Conservation (phyloP, 2,113 vertebrate genomes). For the Chinchilla lanigera region DNA sequence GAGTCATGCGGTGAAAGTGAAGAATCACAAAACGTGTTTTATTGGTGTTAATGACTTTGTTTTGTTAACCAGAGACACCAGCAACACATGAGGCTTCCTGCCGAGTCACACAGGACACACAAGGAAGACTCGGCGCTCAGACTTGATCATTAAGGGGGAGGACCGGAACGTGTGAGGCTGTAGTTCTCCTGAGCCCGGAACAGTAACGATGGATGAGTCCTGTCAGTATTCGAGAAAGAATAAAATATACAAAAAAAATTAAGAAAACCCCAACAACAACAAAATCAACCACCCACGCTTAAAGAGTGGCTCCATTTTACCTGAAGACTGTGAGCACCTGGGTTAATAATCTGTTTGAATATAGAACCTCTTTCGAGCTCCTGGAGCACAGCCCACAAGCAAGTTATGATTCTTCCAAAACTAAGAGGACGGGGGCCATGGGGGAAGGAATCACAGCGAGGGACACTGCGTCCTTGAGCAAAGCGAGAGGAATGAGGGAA, state of each 20-base stretch:
- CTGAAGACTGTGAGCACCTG: not conserved
- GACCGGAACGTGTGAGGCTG: not conserved
- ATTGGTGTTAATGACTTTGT: conserved; percentile 66
- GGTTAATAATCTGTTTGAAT: not conserved
- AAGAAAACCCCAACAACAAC: not conserved
- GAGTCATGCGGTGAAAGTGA: conserved; percentile 45
- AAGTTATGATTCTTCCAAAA: not conserved
- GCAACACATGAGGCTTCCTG: conserved; percentile 50
- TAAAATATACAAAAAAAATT: not conserved
- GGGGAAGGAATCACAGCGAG: not conserved
- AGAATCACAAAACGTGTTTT: conserved; percentile 62
- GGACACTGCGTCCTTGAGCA: not conserved
- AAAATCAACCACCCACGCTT: not conserved
- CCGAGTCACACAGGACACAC: conserved; percentile 2
- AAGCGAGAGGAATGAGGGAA: not conserved
- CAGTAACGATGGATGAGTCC: not conserved
- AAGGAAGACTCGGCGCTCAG: not conserved
- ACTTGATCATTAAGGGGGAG: not conserved
- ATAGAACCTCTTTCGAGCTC: not conserved
- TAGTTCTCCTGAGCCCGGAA: not conserved
- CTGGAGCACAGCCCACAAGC: not conserved
- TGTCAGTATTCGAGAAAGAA: not conserved
- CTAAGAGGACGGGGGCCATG: not conserved
- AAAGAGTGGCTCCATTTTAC: not conserved
- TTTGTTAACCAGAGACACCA: conserved; percentile 58